Conservation (phyloP, 92 coral and sea anemone genomes). For the Epizoanthus scotinus region DNA sequence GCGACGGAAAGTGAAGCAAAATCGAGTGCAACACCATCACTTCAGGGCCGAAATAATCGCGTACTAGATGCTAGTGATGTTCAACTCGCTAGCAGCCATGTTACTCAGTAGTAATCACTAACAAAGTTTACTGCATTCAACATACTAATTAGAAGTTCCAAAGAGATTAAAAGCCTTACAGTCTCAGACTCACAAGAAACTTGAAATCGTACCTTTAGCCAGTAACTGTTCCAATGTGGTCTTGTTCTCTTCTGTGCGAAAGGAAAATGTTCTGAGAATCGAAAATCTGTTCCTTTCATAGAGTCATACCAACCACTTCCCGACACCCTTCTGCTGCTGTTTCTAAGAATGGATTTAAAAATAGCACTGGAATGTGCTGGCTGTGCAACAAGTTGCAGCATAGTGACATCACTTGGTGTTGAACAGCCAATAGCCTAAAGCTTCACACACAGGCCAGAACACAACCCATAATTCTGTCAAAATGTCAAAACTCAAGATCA, state of each 20-base stretch:
- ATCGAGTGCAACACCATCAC: background rate
- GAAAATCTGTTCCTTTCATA: background rate
- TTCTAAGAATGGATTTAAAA: constrained; percentile 4
- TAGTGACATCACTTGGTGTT: constrained; percentile 5
- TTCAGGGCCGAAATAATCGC: background rate
- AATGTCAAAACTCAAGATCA: background rate
- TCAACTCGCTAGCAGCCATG: background rate
- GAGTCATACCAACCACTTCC: background rate
- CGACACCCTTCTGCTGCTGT: background rate
- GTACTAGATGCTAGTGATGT: background rate
- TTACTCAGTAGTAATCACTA: background rate
- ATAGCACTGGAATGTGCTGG: constrained; percentile 9
- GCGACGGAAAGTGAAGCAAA: background rate
- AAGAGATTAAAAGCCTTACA: too few relatives aligned
- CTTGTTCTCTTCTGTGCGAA: background rate
- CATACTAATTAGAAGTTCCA: background rate
- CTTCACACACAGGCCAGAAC: background rate
- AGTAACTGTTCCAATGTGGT: background rate
- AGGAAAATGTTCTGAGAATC: background rate
- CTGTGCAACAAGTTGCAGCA: constrained; percentile 8
- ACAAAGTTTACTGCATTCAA: background rate
- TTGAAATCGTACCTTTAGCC: background rate
- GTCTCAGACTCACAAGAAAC: background rate
- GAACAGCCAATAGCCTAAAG: constrained; percentile 2
- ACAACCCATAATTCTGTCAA: background rate